Base-by-base conservation (phyloP, 2,888 invertebrate species). In the Steinernema scapterisci region DNA sequence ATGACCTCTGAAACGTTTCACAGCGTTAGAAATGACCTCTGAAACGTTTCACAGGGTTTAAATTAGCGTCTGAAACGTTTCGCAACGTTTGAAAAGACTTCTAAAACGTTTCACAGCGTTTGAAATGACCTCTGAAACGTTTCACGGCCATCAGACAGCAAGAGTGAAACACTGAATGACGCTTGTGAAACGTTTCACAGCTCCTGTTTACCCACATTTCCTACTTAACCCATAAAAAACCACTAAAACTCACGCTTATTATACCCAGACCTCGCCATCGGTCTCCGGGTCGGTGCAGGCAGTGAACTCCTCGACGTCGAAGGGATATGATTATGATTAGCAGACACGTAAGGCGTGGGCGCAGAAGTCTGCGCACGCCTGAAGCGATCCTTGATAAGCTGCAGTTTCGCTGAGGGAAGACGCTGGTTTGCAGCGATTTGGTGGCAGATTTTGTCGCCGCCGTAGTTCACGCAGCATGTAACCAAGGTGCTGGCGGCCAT, bases 371-470 rank as follows among this genome's bases (percentile, higher is more conserved):
- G 54, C 54, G 54, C 25, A 11, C 54, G 13, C 25, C 25, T 54
- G 54, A 25, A 54, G 54, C 54, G 54, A 23, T 54, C 54, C 54
- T 54, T 54, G 54, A 54, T 23, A 27, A 54, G 54, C 27, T 54
- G 54, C 54, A 54, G 54, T 21, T 54, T 54, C 7, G 54, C 54
- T 5, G 54, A 54, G 25, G 54, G 54, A 9, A 54, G 54, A 9
- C 54, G 21, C 25, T 54, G 54, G 54, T 54, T 54, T 3, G 54
- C 54, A 6, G 54, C 54, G 54, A 54, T 54, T 16, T 54, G 19
- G 54, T 54, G 54, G 25, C 54, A 54, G 11, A 54, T 21, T 6
- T 16, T 54, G 23, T 54, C 54, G 23, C 54, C 54, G 21, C 54
- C 54, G 25, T 54, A 54, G 25, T 54, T 54, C n/a, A 54, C 54